Evolutionary conservation across 2,888 invertebrate species (phyloP), one percentile per base, ranked within the genome.

Genomic region (Prosapia bicincta): DNA sequence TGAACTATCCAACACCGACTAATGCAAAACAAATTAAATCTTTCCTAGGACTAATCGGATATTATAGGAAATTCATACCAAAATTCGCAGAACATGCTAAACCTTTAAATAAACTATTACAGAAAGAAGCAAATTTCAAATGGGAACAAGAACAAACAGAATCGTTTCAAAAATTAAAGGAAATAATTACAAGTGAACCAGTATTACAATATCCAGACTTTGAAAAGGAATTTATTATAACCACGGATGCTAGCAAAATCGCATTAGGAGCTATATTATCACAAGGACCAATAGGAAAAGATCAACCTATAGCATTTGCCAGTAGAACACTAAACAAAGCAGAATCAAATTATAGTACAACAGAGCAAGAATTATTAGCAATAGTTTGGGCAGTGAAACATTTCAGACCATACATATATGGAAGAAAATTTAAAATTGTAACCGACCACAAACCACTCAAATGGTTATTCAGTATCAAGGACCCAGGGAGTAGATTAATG

Each of bases 91-190:
- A 66, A 23, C 70, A 25, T 24, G 74, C 76, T 30, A 74, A 73
- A 69, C 76, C 76, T n/a, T 30, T 76, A 38, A 72, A 28, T 13
- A 23, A 26, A 43, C 70, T 70, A 24, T 23, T n/a, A 6, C 78
- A 78, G 78, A 32, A 38, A 38, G 38, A 38, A 13, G 38, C 13
- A 38, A 67, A 23, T n/a, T n/a, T n/a, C n/a, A n/a, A n/a, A n/a
- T n/a, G n/a, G n/a, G n/a, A n/a, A n/a, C n/a, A n/a, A n/a, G 66
- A 28, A 9, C 77, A 77, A 26, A 38, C 54, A 54, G 26, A 65
- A 26, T 75, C 79, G 7, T 79, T 79, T 69, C 32, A 74, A n/a
- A 66, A 66, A 26, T 67, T 79, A 20, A 79, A 78, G 43, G 13
- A 69, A 25, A 65, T 30, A 9, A 66, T 79, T 26, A 72, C 71